Evolutionary conservation across 2,113 vertebrate genomes (phyloP), one percentile per base, ranked within the genome.

Genomic region (Perca schrenkii): DNA sequence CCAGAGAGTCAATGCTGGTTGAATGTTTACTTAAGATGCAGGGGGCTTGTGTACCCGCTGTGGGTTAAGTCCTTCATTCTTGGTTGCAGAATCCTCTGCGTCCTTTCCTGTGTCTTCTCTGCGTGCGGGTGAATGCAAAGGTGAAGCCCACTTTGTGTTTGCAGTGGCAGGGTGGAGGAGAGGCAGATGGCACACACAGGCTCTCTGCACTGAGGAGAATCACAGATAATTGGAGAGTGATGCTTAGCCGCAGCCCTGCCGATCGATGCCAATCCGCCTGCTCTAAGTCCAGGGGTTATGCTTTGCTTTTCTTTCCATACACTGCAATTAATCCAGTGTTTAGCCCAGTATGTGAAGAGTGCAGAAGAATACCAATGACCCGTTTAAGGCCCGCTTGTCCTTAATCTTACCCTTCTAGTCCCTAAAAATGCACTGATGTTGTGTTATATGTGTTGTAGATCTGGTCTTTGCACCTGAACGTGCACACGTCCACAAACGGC

Each of bases 361-460:
- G 86, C 91, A 46, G 85, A 78, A 79, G 94, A 94, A 95, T 95
- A 93, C 93, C 93, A 94, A 95, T 94, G 94, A 89, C 90, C 91
- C 87, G 66, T 92, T 94, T 93, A 92, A 74, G 80, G 85, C 76
- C 73, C 10, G 57, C 80, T 79, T 75, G 79, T 78, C 86, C 87
- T 74, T 86, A 92, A 89, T 90, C 89, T 88, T 88, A 66, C 79
- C 76, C 63, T 50, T 56, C 69, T 77, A 57, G 77, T 75, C 53
- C 82, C 58, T 74, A 65, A 79, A 90, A 80, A 81, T 52, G 76
- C 63, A 14, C 54, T n/a, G 67, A 64, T 77, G 82, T 62, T 56
- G 72, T 50, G 75, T 66, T 28, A 56, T 58, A 31, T 21, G 34
- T 2, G 54, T 25, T 21, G 6, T 12, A 13, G 58, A 54, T 40